phyloP scores from a whole-genome alignment of 1,140 invertebrate genomes.

The Lepidurus arcticus region DNA sequence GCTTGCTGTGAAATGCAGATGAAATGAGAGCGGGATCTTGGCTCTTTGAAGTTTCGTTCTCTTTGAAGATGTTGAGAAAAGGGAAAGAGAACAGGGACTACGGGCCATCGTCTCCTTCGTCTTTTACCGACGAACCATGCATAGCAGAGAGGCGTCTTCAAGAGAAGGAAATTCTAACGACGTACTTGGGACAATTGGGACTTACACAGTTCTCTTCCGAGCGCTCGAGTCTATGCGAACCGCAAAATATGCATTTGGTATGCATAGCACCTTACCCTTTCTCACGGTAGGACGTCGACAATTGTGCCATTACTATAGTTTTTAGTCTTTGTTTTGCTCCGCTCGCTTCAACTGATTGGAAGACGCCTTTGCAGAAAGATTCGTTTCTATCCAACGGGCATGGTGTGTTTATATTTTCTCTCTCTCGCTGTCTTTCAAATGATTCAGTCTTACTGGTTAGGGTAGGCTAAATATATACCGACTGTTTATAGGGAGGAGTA shows the following conservation, averaged over 20 bases:
- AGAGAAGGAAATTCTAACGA: too few species aligned
- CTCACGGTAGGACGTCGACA: constrained; percentile 13
- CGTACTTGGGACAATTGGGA: not conserved
- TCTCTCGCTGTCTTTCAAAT: too few species aligned
- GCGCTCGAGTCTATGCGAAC: not conserved
- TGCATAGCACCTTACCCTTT: not conserved
- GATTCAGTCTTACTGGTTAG: too few species aligned
- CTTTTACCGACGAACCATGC: too few species aligned
- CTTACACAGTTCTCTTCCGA: not conserved
- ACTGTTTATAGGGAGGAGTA: too few species aligned
- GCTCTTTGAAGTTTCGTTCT: not conserved
- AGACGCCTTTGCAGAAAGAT: not conserved
- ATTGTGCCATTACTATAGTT: not conserved
- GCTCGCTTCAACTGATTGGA: not conserved
- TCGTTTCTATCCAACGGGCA: not conserved
- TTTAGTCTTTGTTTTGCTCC: not conserved
- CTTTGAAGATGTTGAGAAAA: not conserved
- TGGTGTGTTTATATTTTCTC: too few species aligned
- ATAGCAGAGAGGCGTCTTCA: too few species aligned
- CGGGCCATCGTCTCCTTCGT: not conserved
- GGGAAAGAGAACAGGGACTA: not conserved
- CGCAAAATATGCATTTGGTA: not conserved
- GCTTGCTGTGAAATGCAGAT: not conserved
- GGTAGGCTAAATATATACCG: too few species aligned
- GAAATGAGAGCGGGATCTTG: not conserved